A percentile compares a stretch with the other conserved stretches of the same genome.
Conservation (phyloP, 2,797 vertebrate species). For the Apogon hyalosoma region DNA sequence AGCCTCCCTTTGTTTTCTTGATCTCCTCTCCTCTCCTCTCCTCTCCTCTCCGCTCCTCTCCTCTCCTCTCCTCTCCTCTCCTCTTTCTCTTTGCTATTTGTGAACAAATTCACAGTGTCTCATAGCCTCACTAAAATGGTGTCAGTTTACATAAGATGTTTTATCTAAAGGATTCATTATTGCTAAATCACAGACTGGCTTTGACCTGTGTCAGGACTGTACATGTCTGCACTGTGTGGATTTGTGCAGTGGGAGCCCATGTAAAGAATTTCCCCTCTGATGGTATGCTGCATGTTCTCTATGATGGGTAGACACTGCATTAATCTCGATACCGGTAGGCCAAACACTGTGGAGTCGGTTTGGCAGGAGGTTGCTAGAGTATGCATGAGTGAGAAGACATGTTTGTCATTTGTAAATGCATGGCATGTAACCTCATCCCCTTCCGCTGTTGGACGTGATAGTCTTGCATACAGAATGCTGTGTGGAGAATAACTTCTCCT, state of each 20-base stretch:
- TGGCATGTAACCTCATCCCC: constrained; percentile 63
- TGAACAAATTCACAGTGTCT: constrained; percentile 49
- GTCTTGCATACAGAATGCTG: constrained; percentile 63
- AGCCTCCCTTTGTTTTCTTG: constrained; percentile 58
- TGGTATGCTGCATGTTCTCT: constrained; percentile 30
- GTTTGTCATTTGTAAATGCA: constrained; percentile 72
- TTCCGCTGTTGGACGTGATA: constrained; percentile 55
- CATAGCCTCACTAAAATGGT: constrained; percentile 67
- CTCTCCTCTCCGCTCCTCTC: constrained; percentile 11
- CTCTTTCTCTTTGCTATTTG: constrained; percentile 40
- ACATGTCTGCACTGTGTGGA: constrained; percentile 11
- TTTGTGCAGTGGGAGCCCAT: constrained; percentile 8
- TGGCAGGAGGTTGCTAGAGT: constrained; percentile 54
- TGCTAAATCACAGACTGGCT: constrained; percentile 14
- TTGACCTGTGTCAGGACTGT: constrained; percentile 31
- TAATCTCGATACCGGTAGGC: constrained; percentile 51
- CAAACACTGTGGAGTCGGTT: constrained; percentile 50
- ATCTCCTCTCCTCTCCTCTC: neutral
- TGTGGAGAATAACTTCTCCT: constrained; percentile 67
- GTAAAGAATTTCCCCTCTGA: constrained; percentile 26
- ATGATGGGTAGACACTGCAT: constrained; percentile 47
- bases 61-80: neutral
- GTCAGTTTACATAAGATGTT: constrained; percentile 65
- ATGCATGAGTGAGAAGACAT: constrained; percentile 65
- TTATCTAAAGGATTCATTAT: constrained; percentile 30